These are phyloP conservation scores for Desoria tigrina DNA, from an alignment of 2,888 invertebrate genomes.

Conservation along the genomic window DNA sequence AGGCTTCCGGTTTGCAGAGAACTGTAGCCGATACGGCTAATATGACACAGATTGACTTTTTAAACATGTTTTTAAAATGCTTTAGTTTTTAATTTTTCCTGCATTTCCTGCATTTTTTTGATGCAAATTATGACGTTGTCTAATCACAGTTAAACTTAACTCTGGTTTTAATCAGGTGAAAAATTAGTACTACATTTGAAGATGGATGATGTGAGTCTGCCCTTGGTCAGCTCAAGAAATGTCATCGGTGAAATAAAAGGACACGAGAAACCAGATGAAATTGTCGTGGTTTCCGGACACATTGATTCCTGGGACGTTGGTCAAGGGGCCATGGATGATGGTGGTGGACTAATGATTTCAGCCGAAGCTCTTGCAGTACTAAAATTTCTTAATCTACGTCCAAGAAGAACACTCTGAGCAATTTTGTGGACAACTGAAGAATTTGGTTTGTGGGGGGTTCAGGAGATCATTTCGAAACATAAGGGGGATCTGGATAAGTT, in stretches of 20 bases:
- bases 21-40: too few species aligned
- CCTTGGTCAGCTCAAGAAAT: constrained; percentile 65
- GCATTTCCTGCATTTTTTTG: too few species aligned
- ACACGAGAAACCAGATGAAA: constrained; percentile 58
- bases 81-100: too few species aligned
- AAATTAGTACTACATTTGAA: constrained; percentile 15
- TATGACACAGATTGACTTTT: too few species aligned
- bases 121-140: too few species aligned
- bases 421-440: constrained; percentile 83
- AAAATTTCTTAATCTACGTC: constrained; percentile 65
- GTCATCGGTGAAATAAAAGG: constrained; percentile 71
- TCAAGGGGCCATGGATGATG: constrained; percentile 41
- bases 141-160: too few species aligned
- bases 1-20: too few species aligned
- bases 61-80: too few species aligned
- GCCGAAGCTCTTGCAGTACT: constrained; percentile 72
- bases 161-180: too few species aligned
- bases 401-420: constrained; percentile 69
- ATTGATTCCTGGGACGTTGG: constrained; percentile 61
- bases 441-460: constrained; percentile 62
- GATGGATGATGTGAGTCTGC: constrained; percentile 12
- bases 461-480: constrained; percentile 55
- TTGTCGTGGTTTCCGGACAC: constrained; percentile 78
- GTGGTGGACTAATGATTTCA: constrained; percentile 73
- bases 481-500: constrained; percentile 54